A percentile compares a stretch with the other conserved stretches of the same genome.
phyloP scores from a whole-genome alignment of 2,113 vertebrate species.

The Lamprologus tigripictilis region DNA sequence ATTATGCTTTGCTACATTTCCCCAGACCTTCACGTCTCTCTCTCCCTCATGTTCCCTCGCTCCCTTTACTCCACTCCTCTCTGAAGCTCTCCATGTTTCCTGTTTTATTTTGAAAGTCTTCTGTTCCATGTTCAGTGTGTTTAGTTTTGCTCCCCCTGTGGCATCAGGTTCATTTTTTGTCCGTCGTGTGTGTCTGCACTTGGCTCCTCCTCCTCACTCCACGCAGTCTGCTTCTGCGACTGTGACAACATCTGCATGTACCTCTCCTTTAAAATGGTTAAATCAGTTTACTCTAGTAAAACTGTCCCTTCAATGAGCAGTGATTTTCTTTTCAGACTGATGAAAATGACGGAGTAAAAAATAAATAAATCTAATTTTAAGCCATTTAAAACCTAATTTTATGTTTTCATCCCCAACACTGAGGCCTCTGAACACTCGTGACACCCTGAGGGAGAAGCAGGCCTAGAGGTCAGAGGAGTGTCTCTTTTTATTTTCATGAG shows the following conservation, averaged over 20 bases:
- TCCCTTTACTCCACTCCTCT: neutral
- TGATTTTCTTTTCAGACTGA: neutral
- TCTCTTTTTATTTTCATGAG: neutral
- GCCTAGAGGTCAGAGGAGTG: neutral
- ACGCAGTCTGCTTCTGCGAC: neutral
- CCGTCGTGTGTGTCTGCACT: neutral
- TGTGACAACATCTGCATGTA: neutral
- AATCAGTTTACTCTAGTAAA: neutral
- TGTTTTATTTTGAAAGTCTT: neutral
- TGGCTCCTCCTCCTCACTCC: neutral
- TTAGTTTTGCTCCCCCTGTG: neutral
- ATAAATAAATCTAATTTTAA: neutral
- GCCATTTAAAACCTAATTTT: neutral
- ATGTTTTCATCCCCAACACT: neutral
- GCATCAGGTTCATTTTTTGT: neutral
- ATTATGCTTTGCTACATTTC: neutral
- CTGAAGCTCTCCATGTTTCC: neutral
- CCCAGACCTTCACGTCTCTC: neutral
- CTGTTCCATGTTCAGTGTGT: neutral
- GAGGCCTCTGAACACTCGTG: neutral
- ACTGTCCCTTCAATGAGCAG: neutral
- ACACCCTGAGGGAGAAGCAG: neutral
- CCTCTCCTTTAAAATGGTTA: neutral
- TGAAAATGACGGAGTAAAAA: neutral
- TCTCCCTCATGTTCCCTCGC: neutral